Conservation (phyloP, 2,113 vertebrate genomes). For the Gorilla gorilla region DNA sequence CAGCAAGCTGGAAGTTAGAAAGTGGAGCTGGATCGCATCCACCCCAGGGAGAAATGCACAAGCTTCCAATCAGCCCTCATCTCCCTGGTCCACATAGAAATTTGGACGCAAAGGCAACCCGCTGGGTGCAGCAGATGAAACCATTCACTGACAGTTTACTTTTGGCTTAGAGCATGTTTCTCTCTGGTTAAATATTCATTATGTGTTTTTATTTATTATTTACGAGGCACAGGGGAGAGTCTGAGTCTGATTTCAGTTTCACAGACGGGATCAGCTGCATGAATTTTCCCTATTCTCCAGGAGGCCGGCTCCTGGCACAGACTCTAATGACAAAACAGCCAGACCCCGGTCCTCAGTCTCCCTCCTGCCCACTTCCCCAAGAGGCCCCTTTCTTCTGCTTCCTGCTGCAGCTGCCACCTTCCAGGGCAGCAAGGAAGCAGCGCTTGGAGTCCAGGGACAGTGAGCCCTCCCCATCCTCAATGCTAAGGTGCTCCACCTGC, state of each 20-base stretch:
- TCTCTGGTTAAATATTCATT: constrained; percentile 8
- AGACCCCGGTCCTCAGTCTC: accelerated
- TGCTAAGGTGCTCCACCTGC: accelerated
- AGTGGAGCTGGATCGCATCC: accelerated
- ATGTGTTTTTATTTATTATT: constrained; percentile 49
- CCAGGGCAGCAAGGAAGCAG: accelerated
- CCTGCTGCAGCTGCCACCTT: not conserved
- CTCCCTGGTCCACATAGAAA: not conserved
- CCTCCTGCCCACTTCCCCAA: accelerated
- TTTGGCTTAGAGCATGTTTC: not conserved
- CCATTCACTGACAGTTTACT: not conserved
- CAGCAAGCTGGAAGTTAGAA: not conserved
- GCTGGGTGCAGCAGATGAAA: not conserved
- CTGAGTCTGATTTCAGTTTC: not conserved
- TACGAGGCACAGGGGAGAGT: not conserved
- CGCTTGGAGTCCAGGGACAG: not conserved
- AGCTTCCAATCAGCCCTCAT: not conserved
- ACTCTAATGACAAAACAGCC: accelerated
- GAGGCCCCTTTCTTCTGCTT: not conserved
- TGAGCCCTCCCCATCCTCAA: not conserved
- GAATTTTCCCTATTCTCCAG: not conserved
- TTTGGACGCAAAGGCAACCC: accelerated
- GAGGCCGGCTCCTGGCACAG: not conserved
- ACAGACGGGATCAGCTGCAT: not conserved
- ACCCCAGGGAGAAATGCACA: accelerated